phyloP scores from a whole-genome alignment of 2,797 vertebrate species.

The Telmatherina bonti region DNA sequence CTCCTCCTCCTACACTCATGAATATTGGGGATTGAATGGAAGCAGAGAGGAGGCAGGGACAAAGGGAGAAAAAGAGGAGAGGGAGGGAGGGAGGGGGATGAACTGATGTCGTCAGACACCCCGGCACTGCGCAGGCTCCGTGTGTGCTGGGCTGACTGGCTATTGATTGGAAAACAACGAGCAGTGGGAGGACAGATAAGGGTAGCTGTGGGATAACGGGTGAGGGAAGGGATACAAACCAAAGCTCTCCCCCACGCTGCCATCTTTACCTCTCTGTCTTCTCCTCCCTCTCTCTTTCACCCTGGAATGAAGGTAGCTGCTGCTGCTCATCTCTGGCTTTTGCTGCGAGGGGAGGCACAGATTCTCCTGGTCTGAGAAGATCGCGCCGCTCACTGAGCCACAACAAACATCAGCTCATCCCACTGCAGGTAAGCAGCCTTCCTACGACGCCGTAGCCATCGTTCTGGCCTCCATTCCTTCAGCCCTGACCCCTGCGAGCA shows the following conservation, averaged over 20 bases:
- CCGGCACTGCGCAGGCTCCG: constrained; percentile 78
- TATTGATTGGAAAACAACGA: constrained; percentile 82
- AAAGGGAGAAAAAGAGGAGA: constrained; percentile 49
- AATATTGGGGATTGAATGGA: constrained; percentile 70
- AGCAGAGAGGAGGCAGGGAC: constrained; percentile 46
- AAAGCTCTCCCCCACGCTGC: constrained; percentile 41
- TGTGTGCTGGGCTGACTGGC: constrained; percentile 70
- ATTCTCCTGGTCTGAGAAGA: constrained; percentile 64
- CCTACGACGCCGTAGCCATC: neutral
- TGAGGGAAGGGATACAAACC: constrained; percentile 58
- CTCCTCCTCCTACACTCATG: constrained; percentile 60
- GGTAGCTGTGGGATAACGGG: constrained; percentile 62
- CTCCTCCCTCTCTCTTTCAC: neutral
- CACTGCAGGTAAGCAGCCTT: constrained; percentile 76
- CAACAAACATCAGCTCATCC: constrained; percentile 40
- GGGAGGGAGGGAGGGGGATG: constrained; percentile 19
- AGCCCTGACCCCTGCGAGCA: constrained; percentile 33
- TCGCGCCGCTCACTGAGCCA: constrained; percentile 40
- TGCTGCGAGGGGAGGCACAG: constrained; percentile 56
- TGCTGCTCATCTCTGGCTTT: constrained; percentile 53
- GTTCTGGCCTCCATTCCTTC: neutral
- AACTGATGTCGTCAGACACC: constrained; percentile 73
- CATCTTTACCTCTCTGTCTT: constrained; percentile 42
- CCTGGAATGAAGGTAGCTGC: constrained; percentile 71
- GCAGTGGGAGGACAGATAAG: constrained; percentile 71